Conservation (phyloP, 2,888 invertebrate species). For the Xanthorhoe designata region DNA sequence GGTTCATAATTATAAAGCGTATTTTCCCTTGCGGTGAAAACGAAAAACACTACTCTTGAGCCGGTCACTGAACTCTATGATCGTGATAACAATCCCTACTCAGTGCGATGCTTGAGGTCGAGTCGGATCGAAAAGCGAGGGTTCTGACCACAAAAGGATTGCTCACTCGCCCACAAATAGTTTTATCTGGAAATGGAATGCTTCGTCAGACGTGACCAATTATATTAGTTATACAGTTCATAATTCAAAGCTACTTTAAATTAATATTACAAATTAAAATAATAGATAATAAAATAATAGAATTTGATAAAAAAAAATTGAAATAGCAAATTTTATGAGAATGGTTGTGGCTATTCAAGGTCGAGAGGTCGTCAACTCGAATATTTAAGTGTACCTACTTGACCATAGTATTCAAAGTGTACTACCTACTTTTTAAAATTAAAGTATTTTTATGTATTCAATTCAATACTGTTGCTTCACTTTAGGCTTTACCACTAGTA, state of each 20-base stretch:
- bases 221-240: not conserved
- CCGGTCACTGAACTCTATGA: conserved; percentile 13
- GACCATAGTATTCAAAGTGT: too few relatives aligned
- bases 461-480: too few relatives aligned
- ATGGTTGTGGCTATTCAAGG: too few relatives aligned
- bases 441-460: too few relatives aligned
- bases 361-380: too few relatives aligned
- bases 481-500: too few relatives aligned
- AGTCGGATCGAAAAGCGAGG: conserved; percentile 17
- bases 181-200: conserved; percentile 20
- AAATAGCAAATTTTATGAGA: too few relatives aligned
- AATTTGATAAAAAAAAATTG: too few relatives aligned
- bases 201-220: conserved; percentile 6
- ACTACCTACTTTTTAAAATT: too few relatives aligned
- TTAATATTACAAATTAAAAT: too few relatives aligned
- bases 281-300: too few relatives aligned
- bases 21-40: conserved; percentile 11
- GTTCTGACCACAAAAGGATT: conserved; percentile 20
- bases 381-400: too few relatives aligned
- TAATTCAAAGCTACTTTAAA: not conserved
- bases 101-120: conserved; percentile 17
- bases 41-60: conserved; percentile 7
- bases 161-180: conserved; percentile 22
- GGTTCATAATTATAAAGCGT: not conserved
- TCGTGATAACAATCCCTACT: conserved; percentile 24